Percentiles rank a stretch among this genome's conserved stretches.
Evolutionary conservation across 2,797 vertebrate genomes (phyloP).

Genomic region (Helarctos malayanus): DNA sequence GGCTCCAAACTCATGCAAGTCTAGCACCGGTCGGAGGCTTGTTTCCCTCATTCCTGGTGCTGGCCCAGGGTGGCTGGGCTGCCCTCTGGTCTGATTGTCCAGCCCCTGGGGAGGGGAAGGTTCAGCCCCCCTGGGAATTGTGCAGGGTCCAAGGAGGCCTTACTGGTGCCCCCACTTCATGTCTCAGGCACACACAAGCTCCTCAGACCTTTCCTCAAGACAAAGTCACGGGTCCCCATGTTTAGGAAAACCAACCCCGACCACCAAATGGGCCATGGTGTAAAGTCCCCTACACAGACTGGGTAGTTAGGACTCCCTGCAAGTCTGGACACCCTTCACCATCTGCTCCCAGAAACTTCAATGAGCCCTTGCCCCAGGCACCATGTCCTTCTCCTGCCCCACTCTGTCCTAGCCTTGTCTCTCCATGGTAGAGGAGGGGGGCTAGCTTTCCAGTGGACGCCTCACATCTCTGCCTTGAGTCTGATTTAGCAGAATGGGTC

Average conservation of each 20-base stretch:
- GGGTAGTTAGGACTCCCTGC: neutral
- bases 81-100: neutral
- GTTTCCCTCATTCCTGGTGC: neutral
- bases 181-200: neutral
- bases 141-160: neutral
- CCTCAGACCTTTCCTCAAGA: neutral
- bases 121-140: neutral
- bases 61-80: rapidly evolving
- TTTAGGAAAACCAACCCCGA: neutral
- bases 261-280: rapidly evolving
- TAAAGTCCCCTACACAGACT: rapidly evolving
- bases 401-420: neutral
- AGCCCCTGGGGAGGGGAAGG: neutral
- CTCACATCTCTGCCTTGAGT: neutral
- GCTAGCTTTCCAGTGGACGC: neutral
- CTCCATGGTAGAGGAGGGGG: neutral
- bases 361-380: neutral
- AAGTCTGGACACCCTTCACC: neutral
- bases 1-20: neutral
- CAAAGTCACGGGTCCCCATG: neutral
- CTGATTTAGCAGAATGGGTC: neutral
- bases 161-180: rapidly evolving
- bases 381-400: too few relatives aligned
- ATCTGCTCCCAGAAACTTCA: neutral
- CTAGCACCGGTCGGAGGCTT: rapidly evolving